Base-by-base conservation (phyloP, 2,888 invertebrate genomes). In the Tetheella fluctuosa region DNA sequence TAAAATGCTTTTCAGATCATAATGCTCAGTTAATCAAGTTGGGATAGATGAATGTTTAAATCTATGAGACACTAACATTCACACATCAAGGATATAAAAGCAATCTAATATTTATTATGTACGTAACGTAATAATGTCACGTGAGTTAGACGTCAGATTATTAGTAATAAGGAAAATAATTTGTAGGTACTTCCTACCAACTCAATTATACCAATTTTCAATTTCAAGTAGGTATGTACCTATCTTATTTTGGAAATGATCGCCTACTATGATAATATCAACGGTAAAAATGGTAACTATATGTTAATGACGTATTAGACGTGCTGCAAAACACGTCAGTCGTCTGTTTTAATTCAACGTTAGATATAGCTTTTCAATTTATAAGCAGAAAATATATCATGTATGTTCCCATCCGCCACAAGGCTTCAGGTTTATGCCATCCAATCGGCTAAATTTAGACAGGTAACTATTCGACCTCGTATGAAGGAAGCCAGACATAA, bases 401-500 rank as follows among this genome's bases (percentile, higher is more conserved):
- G 61, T 65, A 17, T 72, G 65, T 68, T 66, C 54, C 58, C 56
- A 57, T 64, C 62, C 60, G 64, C 65, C 67, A 59, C 73, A 75
- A 71, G 76, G 80, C 76, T 76, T 76, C 76, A 68, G 66, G 70
- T 74, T 71, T 69, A 74, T 63, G 75, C 70, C 70, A 76, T 76
- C 70, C 70, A 76, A 76, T 76, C 68, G 65, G 69, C 72, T 84
- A 81, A 85, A 78, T 85, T 84, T 85, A 87, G 80, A 80, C 77
- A 67, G 60, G 69, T 59, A 66, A 64, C 64, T 52, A 67, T 66
- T 1, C 66, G 84, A 70, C 86, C 85, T 85, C 82, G 85, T 62
- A 58, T 25, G 88, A 89, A 89, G 86, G 89, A 89, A 89, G 86
- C 89, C 89, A 68, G 69, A 80, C 73, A 80, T 79, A 66, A 68